These are phyloP conservation scores for Tachystola acroxantha DNA, from an alignment of 2,888 invertebrate genomes.

Conservation along the genomic window DNA sequence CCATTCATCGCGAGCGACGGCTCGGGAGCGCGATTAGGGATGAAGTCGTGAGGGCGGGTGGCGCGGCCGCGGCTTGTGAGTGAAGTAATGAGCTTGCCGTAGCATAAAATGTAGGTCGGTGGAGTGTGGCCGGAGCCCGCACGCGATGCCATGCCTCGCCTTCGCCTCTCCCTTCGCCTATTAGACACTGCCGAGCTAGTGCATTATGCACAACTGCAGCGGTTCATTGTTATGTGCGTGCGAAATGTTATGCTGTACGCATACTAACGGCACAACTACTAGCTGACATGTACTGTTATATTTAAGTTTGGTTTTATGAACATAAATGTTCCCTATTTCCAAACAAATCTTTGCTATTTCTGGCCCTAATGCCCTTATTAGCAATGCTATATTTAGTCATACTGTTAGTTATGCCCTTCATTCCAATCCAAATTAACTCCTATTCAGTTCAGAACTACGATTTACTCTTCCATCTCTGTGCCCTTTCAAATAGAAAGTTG, in stretches of 20 bases:
- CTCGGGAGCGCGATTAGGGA: slow-evolving; percentile 29
- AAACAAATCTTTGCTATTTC: too few species aligned
- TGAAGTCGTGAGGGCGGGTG: slow-evolving; percentile 45
- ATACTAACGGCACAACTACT: slow-evolving; percentile 22
- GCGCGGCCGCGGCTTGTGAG: slow-evolving; percentile 51
- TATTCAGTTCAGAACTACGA: too few species aligned
- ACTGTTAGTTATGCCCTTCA: too few species aligned
- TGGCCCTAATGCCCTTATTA: too few species aligned
- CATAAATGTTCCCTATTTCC: too few species aligned
- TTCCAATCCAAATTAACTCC: too few species aligned
- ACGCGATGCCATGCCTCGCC: slow-evolving; percentile 54
- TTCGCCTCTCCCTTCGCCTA: slow-evolving; percentile 46
- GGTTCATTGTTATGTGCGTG: slow-evolving; percentile 35
- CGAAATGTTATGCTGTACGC: slow-evolving; percentile 16
- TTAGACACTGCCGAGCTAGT: slow-evolving; percentile 27
- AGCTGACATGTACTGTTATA: not conserved
- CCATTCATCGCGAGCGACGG: slow-evolving; percentile 37
- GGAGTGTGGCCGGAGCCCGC: slow-evolving; percentile 55
- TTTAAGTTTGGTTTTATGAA: too few species aligned
- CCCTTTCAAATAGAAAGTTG: slow-evolving; percentile 21
- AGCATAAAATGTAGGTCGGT: slow-evolving; percentile 77
- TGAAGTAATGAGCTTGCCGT: slow-evolving; percentile 60
- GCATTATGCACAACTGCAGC: slow-evolving; percentile 42
- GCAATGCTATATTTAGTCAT: too few species aligned
- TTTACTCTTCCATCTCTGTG: too few species aligned